These are phyloP conservation scores for Bibio marci DNA, from an alignment of 2,888 invertebrate species.

Conservation along the genomic window DNA sequence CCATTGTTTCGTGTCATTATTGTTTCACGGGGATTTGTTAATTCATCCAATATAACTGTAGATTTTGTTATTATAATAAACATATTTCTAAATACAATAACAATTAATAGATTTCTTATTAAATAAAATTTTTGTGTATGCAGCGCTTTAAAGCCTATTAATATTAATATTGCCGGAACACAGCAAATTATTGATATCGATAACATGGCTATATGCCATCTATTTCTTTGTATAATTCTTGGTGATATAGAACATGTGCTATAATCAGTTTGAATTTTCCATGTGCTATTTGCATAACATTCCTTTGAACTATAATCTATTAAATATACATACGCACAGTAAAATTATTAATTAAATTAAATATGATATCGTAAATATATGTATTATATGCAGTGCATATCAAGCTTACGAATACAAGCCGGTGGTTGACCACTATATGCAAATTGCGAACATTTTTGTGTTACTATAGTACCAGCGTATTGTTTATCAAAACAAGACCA, in stretches of 20 bases:
- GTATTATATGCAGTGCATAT: too few species aligned
- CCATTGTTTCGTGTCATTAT: slow-evolving; percentile 34
- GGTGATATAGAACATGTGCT: slow-evolving; percentile 36
- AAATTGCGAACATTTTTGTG: slow-evolving; percentile 37
- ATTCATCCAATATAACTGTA: slow-evolving; percentile 34
- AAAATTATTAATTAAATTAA: not conserved
- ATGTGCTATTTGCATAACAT: slow-evolving; percentile 35
- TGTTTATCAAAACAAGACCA: slow-evolving; percentile 42
- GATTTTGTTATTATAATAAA: slow-evolving; percentile 38
- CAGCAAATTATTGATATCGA: slow-evolving; percentile 34
- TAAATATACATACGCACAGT: too few species aligned
- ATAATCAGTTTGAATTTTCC: slow-evolving; percentile 42
- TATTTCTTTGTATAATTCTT: slow-evolving; percentile 32
- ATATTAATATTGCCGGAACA: slow-evolving; percentile 38
- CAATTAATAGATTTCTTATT: slow-evolving; percentile 41
- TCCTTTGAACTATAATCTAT: slow-evolving; percentile 39
- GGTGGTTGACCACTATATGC: slow-evolving; percentile 37
- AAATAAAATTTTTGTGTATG: slow-evolving; percentile 35
- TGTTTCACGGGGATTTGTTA: slow-evolving; percentile 29
- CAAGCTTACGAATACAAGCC: slow-evolving; percentile 39
- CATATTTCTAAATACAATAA: slow-evolving; percentile 38
- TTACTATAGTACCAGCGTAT: slow-evolving; percentile 25
- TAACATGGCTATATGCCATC: slow-evolving; percentile 36
- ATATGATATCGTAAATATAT: not conserved
- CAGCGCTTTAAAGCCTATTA: slow-evolving; percentile 36